Base-by-base conservation (phyloP, 2,888 invertebrate species). In the Nysson spinosus region DNA sequence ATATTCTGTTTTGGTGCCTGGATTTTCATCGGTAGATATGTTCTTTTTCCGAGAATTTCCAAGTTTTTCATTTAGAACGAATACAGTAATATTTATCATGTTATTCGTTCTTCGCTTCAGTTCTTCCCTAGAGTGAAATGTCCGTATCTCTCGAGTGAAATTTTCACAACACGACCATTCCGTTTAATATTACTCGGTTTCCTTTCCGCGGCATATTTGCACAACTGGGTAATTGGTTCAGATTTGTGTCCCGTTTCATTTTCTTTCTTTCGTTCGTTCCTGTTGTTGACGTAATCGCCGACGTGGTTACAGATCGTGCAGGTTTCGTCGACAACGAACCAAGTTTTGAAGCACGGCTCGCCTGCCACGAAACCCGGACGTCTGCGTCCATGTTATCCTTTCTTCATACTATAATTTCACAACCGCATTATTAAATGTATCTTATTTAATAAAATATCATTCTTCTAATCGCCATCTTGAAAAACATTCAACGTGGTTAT, bases 271-370 rank as follows among this genome's bases (percentile, higher is more conserved):
- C 17, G 49, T 37, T 35, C 44, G 39, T 44, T 51, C 19, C 17
- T n/a, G 32, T 28, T 7, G 61, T 3, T 40, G 51, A 26, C 34
- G 20, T 37, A n/a, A 73, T 65, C 72, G 85, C 62, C 67, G 86
- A 76, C 63, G 80, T 75, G 85, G 85, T 81, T 78, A 79, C 85
- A 93, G 92, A 93, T 92, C 92, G 93, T 95, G 95, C 95, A 95
- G 95, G 95, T 95, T 95, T 95, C 95, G 95, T 95, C 95, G 95
- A 95, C 95, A 95, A 95, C 95, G 95, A 95, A 95, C 95, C 95
- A 90, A 76, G 77, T 88, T 87, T 87, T 87, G 80, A 85, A 82
- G 88, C 88, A 92, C 93, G 94, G 95, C 91, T 93, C 90, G 93
- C 91, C 91, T 91, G 91, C 91, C 93, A 89, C 93, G 94, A 95